Conservation (phyloP, 1,140 invertebrate species). For the Pseudomyrmex concolor region DNA sequence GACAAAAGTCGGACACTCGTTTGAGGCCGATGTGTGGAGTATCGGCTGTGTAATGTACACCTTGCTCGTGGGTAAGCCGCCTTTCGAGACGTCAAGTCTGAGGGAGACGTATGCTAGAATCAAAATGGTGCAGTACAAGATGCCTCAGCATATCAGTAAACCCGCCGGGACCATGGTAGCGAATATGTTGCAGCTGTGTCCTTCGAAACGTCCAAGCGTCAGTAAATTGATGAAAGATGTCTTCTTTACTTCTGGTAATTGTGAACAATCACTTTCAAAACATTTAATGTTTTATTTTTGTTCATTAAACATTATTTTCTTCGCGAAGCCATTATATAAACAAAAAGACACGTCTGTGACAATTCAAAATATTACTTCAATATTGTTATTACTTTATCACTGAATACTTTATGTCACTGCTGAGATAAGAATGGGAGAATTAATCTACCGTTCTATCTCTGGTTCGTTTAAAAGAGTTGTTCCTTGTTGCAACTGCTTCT, state of each 20-base stretch:
- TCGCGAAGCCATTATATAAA: not conserved
- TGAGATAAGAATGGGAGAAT: too few species aligned
- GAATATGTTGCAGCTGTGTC: constrained; percentile 93
- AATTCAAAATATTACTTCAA: too few species aligned
- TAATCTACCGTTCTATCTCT: too few species aligned
- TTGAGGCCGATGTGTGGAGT: constrained; percentile 98
- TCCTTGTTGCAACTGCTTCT: not conserved
- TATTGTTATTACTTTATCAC: too few species aligned
- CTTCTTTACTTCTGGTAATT: constrained; percentile 87
- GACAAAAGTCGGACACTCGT: constrained; percentile 96
- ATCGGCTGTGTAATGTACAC: constrained; percentile 98
- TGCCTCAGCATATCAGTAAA: constrained; percentile 90
- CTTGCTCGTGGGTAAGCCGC: constrained; percentile 96
- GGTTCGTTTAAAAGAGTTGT: too few species aligned
- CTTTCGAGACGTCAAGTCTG: constrained; percentile 96
- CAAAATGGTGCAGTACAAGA: constrained; percentile 95
- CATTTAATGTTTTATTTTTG: not conserved
- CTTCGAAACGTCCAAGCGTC: constrained; percentile 92
- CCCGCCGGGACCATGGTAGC: constrained; percentile 93
- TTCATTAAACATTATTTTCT: not conserved
- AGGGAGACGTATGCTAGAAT: constrained; percentile 97
- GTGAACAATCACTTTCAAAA: not conserved
- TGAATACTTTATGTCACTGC: too few species aligned
- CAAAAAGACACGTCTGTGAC: too few species aligned
- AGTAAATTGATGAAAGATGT: constrained; percentile 90